A percentile compares a stretch with the other conserved stretches of the same genome.
Evolutionary conservation across 2,113 vertebrate genomes (phyloP).

Genomic region (Megalops atlanticus): DNA sequence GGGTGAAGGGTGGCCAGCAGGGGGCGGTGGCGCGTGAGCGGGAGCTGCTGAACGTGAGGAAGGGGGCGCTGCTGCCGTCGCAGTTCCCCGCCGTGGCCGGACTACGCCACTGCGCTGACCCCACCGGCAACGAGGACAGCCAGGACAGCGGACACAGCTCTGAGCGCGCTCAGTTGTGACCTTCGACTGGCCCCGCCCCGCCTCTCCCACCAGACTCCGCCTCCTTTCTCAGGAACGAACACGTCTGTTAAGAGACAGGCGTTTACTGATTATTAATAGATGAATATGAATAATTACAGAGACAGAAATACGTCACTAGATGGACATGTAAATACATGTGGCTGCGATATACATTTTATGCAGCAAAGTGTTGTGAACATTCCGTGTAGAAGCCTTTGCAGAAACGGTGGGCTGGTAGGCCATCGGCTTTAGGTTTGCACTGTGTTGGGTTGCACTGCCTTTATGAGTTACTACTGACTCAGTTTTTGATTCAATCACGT

Average conservation of each 20-base stretch:
- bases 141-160: slow-evolving; percentile 97
- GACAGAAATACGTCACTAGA: slow-evolving; percentile 33
- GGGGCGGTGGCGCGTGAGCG: slow-evolving; percentile 92
- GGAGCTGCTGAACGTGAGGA: slow-evolving; percentile 97
- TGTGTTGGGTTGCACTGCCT: slow-evolving; percentile 66
- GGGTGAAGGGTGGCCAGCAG: slow-evolving; percentile 97
- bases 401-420: slow-evolving; percentile 67
- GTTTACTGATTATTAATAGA: slow-evolving; percentile 64
- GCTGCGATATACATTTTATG: slow-evolving; percentile 67
- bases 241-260: slow-evolving; percentile 59
- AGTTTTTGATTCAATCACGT: slow-evolving; percentile 28
- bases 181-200: too few species aligned
- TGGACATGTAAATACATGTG: slow-evolving; percentile 9
- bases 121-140: slow-evolving; percentile 92
- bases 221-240: slow-evolving; percentile 81
- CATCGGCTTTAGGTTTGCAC: slow-evolving; percentile 85
- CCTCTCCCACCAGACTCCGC: slow-evolving; percentile 52
- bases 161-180: slow-evolving; percentile 95
- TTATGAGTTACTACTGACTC: slow-evolving; percentile 47
- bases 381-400: slow-evolving; percentile 70
- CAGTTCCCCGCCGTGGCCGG: slow-evolving; percentile 90
- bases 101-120: slow-evolving; percentile 88
- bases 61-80: slow-evolving; percentile 89
- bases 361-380: slow-evolving; percentile 75
- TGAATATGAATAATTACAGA: slow-evolving; percentile 47